These are phyloP conservation scores for Aspidoscelis tigris DNA, from an alignment of 2,113 vertebrate species.

Conservation along the genomic window DNA sequence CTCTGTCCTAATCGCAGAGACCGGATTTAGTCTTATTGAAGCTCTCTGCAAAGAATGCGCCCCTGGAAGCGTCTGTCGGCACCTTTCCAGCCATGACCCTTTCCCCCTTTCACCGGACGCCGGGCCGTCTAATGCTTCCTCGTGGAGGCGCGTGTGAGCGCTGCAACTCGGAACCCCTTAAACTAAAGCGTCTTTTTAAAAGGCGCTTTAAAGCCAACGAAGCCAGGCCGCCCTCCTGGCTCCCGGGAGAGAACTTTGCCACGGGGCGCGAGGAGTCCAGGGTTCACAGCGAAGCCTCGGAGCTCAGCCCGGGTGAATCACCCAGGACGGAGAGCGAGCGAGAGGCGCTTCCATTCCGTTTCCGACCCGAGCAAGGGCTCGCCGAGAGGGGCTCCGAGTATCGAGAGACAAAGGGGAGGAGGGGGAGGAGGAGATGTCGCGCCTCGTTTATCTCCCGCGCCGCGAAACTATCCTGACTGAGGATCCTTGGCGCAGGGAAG, in stretches of 20 bases:
- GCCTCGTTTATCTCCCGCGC: no score
- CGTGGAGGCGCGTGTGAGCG: no score
- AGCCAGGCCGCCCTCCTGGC: neutral
- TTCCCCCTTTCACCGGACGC: neutral
- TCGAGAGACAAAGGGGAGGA: neutral
- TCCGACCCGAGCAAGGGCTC: neutral
- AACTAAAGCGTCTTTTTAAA: no score
- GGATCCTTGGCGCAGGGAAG: neutral
- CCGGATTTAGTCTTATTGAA: neutral
- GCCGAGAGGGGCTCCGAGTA: no score
- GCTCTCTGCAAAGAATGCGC: neutral
- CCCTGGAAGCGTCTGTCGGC: neutral
- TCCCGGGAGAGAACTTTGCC: neutral
- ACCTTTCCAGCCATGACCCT: neutral
- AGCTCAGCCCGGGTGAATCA: conserved; percentile 22
- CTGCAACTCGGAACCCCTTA: neutral
- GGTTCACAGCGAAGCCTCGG: conserved; percentile 9
- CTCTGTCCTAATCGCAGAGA: neutral
- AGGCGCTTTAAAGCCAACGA: no score
- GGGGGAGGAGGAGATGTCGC: no score
- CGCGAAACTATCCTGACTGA: neutral
- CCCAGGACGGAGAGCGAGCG: neutral
- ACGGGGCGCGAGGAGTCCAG: neutral
- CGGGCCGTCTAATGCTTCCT: no score
- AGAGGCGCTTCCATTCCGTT: neutral